phyloP scores from a whole-genome alignment of 2,113 vertebrate genomes.

The Clinocottus analis region DNA sequence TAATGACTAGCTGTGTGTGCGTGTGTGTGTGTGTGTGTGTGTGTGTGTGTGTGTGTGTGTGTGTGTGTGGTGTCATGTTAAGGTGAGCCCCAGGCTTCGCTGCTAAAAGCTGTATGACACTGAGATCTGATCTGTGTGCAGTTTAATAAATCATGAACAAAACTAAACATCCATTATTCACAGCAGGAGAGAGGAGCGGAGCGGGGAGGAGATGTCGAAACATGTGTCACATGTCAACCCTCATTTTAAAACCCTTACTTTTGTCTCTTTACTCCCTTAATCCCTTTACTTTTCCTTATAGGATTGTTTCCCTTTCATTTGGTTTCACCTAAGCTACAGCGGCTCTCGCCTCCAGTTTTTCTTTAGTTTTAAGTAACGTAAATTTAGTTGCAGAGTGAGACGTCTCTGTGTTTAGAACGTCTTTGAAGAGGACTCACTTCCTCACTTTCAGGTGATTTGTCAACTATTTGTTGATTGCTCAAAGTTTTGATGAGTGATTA shows the following conservation, averaged over 20 bases:
- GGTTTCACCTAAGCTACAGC: not conserved
- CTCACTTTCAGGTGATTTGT: not conserved
- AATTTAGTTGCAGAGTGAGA: too few species aligned
- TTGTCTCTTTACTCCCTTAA: not conserved
- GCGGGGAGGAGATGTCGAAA: conserved; percentile 27
- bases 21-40: conserved; percentile 64
- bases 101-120: conserved; percentile 83
- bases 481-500: not conserved
- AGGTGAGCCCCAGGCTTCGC: conserved; percentile 78
- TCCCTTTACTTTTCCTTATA: not conserved
- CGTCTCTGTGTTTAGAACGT: not conserved
- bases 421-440: not conserved
- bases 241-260: not conserved
- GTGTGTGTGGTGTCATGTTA: conserved; percentile 80
- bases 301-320: not conserved
- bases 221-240: conserved; percentile 6
- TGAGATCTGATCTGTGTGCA: conserved; percentile 81
- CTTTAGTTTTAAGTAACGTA: not conserved
- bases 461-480: too few species aligned
- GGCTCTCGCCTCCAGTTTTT: not conserved
- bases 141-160: conserved; percentile 80
- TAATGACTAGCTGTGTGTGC: conserved; percentile 34
- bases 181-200: conserved; percentile 9
- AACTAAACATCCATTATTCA: conserved; percentile 81
- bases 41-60: conserved; percentile 31